These are phyloP conservation scores for Chlamydotis undulata DNA, from an alignment of 2,113 vertebrate genomes.

Conservation along the genomic window DNA sequence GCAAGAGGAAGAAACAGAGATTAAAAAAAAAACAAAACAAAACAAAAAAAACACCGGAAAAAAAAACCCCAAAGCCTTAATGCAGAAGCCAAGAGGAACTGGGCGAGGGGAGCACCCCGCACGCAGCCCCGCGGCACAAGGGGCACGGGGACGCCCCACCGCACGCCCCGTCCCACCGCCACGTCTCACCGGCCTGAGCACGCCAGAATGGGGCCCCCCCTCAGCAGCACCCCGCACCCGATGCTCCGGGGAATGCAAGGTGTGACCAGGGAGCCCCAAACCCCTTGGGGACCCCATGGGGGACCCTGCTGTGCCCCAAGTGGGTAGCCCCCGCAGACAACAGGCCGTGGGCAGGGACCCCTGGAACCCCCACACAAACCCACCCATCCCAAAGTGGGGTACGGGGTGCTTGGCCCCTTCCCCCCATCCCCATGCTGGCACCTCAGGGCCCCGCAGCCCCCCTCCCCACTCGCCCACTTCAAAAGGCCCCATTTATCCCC, in stretches of 20 bases:
- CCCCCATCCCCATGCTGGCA: constrained; percentile 41
- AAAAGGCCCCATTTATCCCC: constrained; percentile 70
- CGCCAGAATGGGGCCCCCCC: no score
- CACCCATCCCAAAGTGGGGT: neutral
- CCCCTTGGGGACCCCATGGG: neutral
- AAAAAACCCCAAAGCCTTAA: neutral
- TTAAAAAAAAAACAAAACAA: neutral
- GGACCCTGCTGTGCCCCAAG: fast-evolving
- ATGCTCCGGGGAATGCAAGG: neutral
- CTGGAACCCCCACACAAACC: neutral
- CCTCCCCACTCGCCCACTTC: neutral
- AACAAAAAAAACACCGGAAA: no score
- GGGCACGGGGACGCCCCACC: neutral
- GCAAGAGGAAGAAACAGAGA: constrained; percentile 8
- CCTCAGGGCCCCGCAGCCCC: constrained; percentile 37
- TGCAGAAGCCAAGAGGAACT: neutral
- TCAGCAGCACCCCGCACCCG: neutral
- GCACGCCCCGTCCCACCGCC: neutral
- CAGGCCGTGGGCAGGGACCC: fast-evolving
- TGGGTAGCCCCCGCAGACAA: neutral
- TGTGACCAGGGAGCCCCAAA: neutral
- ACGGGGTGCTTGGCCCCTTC: neutral
- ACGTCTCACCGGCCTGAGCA: neutral
- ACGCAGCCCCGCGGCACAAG: neutral
- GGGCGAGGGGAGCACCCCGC: neutral